These are phyloP conservation scores for Drosophila dunni DNA, from an alignment of 1,140 invertebrate species.

Conservation along the genomic window DNA sequence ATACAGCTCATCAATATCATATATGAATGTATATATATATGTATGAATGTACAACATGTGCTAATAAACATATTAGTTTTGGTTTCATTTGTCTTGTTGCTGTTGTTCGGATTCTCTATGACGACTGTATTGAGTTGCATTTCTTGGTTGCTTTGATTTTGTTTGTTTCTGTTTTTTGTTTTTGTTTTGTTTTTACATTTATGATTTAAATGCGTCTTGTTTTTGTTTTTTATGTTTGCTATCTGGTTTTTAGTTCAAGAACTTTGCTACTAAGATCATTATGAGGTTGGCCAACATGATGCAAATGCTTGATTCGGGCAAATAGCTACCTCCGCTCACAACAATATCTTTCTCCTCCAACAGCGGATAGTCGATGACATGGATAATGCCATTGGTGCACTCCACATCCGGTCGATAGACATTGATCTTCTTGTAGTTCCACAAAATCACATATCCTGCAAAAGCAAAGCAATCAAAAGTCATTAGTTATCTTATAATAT, in stretches of 20 bases:
- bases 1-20: constrained; percentile 55
- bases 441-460: constrained; percentile 89
- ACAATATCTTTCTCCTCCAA: constrained; percentile 93
- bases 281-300: constrained; percentile 84
- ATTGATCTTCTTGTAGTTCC: constrained; percentile 92
- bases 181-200: constrained; percentile 70
- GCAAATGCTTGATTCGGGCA: constrained; percentile 79
- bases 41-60: constrained; percentile 57
- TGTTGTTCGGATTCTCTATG: constrained; percentile 28
- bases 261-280: constrained; percentile 83
- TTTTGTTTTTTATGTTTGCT: constrained; percentile 68
- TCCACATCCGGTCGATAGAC: constrained; percentile 95
- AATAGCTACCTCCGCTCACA: constrained; percentile 86
- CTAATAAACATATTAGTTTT: constrained; percentile 61
- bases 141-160: constrained; percentile 55
- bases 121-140: constrained; percentile 62
- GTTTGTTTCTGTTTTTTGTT: constrained; percentile 68
- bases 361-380: constrained; percentile 94
- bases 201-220: constrained; percentile 37
- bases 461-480: constrained; percentile 12
- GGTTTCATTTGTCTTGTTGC: constrained; percentile 31
- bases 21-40: constrained; percentile 21
- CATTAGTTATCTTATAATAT: too few species aligned
- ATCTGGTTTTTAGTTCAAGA: constrained; percentile 78
- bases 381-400: constrained; percentile 96